These are phyloP conservation scores for Pegoplata infirma DNA, from an alignment of 2,888 invertebrate species.

Conservation along the genomic window DNA sequence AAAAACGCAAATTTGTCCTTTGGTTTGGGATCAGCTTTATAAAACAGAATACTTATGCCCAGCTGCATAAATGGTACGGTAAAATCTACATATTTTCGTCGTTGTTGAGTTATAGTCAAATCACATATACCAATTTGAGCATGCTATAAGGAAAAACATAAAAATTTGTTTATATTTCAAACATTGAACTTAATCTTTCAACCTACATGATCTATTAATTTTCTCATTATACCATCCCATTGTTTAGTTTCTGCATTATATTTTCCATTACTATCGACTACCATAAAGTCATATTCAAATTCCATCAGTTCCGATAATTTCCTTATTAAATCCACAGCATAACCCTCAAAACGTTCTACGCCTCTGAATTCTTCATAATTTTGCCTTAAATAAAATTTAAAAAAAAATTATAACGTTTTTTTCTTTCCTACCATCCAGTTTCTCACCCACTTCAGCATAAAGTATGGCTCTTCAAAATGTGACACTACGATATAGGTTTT, in stretches of 20 bases:
- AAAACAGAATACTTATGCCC: constrained; percentile 93
- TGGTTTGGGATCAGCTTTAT: constrained; percentile 85
- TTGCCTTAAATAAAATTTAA: constrained; percentile 68
- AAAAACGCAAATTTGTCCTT: constrained; percentile 94
- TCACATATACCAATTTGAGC: constrained; percentile 97
- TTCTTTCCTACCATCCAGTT: neutral
- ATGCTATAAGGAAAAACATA: constrained; percentile 81
- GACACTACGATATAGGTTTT: constrained; percentile 85
- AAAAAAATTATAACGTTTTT: neutral
- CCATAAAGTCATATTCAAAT: constrained; percentile 85
- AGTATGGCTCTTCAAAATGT: constrained; percentile 87
- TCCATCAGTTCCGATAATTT: constrained; percentile 85
- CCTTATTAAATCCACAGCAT: constrained; percentile 92
- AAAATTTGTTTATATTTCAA: no score
- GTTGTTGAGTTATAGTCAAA: constrained; percentile 94
- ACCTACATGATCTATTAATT: constrained; percentile 87
- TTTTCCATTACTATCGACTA: constrained; percentile 86
- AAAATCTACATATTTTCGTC: constrained; percentile 93
- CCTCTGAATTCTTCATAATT: constrained; percentile 79
- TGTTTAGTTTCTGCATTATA: constrained; percentile 84
- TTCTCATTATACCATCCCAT: constrained; percentile 88
- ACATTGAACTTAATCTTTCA: no score
- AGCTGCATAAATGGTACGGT: constrained; percentile 99
- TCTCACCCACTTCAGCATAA: constrained; percentile 79
- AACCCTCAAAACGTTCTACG: constrained; percentile 89